Conservation (phyloP, 2,113 vertebrate species). For the Heterocephalus glaber region DNA sequence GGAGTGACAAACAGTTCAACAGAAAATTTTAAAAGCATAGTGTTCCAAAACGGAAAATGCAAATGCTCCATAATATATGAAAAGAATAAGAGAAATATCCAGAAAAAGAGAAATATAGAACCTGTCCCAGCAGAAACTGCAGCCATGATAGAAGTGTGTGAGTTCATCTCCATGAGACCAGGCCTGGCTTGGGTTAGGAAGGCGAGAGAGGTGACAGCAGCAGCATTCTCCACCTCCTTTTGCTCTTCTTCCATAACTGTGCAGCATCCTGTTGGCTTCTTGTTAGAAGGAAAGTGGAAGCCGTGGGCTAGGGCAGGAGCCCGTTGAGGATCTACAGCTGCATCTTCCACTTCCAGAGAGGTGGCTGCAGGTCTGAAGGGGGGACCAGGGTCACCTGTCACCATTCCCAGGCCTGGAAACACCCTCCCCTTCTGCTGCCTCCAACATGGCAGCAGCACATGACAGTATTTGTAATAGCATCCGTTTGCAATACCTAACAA, state of each 20-base stretch:
- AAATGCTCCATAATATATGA: no score
- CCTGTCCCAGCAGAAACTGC: slow-evolving; percentile 75
- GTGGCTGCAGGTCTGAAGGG: slow-evolving; percentile 64
- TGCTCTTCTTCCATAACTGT: background rate
- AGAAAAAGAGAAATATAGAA: no score
- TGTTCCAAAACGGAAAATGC: no score
- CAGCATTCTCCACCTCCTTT: slow-evolving; percentile 53
- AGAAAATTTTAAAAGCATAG: no score
- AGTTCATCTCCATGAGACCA: slow-evolving; percentile 69
- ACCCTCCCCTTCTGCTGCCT: slow-evolving; percentile 83
- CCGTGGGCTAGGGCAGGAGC: slow-evolving; percentile 67
- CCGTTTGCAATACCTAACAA: no score
- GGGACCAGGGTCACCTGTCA: slow-evolving; percentile 80
- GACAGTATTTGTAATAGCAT: no score
- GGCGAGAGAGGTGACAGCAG: slow-evolving; percentile 68
- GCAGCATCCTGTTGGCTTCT: slow-evolving; percentile 57
- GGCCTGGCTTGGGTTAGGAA: slow-evolving; percentile 69
- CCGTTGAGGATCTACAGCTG: slow-evolving; percentile 60
- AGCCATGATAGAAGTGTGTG: slow-evolving; percentile 76
- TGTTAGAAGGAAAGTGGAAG: slow-evolving; percentile 73
- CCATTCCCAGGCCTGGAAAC: no score
- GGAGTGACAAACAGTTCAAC: no score
- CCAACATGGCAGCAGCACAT: slow-evolving; percentile 80
- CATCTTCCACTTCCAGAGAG: slow-evolving; percentile 77
- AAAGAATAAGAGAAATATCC: no score